Percentiles rank a stretch among this genome's conserved stretches.
Conservation (phyloP, 2,888 invertebrate species). For the Prenolepis imparis region DNA sequence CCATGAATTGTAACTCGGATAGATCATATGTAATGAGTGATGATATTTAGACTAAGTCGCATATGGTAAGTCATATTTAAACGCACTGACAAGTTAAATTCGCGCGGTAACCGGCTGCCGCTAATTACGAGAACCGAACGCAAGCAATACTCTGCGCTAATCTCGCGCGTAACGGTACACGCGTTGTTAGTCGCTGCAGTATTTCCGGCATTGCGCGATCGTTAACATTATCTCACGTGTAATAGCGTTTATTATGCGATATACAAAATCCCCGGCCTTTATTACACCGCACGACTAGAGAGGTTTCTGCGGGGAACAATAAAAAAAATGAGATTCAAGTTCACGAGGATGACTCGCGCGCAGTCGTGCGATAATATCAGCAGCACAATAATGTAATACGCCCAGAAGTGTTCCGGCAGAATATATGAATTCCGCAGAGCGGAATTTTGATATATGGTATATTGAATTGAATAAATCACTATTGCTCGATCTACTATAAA, state of each 20-base stretch:
- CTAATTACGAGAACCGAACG: constrained; percentile 48
- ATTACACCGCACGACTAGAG: constrained; percentile 1
- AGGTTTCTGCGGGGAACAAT: constrained; percentile 35
- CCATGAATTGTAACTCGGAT: neutral
- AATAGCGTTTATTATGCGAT: constrained; percentile 56
- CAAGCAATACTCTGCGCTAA: constrained; percentile 14
- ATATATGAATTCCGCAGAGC: constrained; percentile 3
- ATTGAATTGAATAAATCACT: neutral
- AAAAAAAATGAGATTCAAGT: constrained; percentile 51
- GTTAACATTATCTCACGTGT: constrained; percentile 57
- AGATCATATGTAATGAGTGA: neutral
- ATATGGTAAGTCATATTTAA: neutral
- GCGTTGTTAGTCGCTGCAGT: neutral
- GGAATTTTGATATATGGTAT: neutral
- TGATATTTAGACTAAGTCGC: constrained; percentile 11
- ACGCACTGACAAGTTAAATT: constrained; percentile 44
- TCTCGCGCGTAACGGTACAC: constrained; percentile 13
- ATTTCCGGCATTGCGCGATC: constrained; percentile 57
- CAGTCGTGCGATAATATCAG: constrained; percentile 35
- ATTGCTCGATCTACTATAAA: neutral
- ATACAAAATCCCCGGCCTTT: constrained; percentile 33
- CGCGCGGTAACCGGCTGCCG: constrained; percentile 39
- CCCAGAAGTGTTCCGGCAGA: constrained; percentile 9
- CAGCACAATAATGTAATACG: neutral
- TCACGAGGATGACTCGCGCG: constrained; percentile 46